Evolutionary conservation across 2,888 invertebrate species (phyloP), one percentile per base, ranked within the genome.

Genomic region (Mantis religiosa): DNA sequence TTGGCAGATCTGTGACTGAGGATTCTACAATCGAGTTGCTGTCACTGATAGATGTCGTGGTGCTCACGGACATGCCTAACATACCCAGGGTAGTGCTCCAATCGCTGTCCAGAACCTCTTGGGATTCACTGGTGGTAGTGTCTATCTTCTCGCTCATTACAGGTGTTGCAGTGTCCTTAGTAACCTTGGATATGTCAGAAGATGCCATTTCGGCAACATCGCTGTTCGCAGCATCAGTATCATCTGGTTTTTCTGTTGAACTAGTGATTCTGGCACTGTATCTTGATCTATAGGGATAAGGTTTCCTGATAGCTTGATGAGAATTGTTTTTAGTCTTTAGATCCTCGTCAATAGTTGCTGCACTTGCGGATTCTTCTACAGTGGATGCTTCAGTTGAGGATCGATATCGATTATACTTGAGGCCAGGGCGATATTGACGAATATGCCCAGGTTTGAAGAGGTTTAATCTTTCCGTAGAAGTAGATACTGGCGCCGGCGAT

Each of bases 361-460:
- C 71, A 2, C 81, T 47, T 12, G 41, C 41, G 12, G 41, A 41
- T 6, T 41, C 41, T 41, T 41, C 41, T 41, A 41, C 41, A 41
- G 14, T 3, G 54, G 91, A 90, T 6, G 91, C 47, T 83, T 91
- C 90, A 1, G 92, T 91, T 14, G 91, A 91, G 27, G 91, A 91
- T 20, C 92, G 90, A 88, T 91, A 91, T 30, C 92, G 89, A 89
- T 91, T 92, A 89, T 91, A 92, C 88, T 92, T 92, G 25, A 91
- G 91, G 7, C 91, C 91, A 12, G 91, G 91, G 20, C 91, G 91
- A 27, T 91, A 91, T 87, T 90, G 90, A 12, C 90, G 88, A 83
- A 90, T 89, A 25, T 88, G 85, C n/a, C 30, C 47, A 88, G 88
- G 89, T 90, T 91, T 82, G 89, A 91, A 88, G 86, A 89, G 28